Evolutionary conservation across 2,797 vertebrate species (phyloP), one percentile per base, ranked within the genome.

Genomic region (Kryptopterus vitreolus): DNA sequence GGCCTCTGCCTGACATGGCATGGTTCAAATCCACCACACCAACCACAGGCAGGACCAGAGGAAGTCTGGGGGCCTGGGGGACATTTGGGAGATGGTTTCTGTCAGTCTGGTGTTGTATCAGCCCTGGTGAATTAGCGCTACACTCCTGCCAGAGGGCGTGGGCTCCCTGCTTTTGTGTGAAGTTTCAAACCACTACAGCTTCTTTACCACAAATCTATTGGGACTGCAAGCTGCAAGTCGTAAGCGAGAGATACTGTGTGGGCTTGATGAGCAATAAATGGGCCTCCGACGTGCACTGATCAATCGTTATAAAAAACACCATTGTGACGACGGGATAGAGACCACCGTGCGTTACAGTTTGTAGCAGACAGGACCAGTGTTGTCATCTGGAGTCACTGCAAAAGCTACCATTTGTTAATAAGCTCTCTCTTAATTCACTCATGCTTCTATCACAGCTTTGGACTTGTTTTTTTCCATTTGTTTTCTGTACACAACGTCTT

Each of bases 1-100:
- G 86, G 88, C 87, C 86, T 90, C 77, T 78, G 87, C 84, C 84
- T 88, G 87, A 88, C 87, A 85, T 86, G 87, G 88, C 89, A 86
- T 76, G 78, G 84, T 84, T 79, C 84, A 86, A 84, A 87, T 87
- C 82, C 81, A 85, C 87, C 87, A 87, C 86, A 73, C 83, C 83
- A 87, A 82, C 86, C 88, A 86, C 65, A 55, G 82, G 73, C 81
- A 71, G 38, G 57, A 76, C 80, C 46, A 35, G 68, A 12, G 29
- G 74, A 66, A 62, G 26, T 31, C 62, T 18, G 29, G 38, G 69
- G 63, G 76, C 46, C 53, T 63, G 33, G 63, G 83, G 24, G 58
- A 35, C 38, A 43, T 61, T 12, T 10, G 11, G 72, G 70, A 69
- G 79, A 59, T 66, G 57, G 22, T 73, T 81, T 58, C 76, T 76